Base-by-base conservation (phyloP, 2,888 invertebrate species). In the Andrena chrysosceles region DNA sequence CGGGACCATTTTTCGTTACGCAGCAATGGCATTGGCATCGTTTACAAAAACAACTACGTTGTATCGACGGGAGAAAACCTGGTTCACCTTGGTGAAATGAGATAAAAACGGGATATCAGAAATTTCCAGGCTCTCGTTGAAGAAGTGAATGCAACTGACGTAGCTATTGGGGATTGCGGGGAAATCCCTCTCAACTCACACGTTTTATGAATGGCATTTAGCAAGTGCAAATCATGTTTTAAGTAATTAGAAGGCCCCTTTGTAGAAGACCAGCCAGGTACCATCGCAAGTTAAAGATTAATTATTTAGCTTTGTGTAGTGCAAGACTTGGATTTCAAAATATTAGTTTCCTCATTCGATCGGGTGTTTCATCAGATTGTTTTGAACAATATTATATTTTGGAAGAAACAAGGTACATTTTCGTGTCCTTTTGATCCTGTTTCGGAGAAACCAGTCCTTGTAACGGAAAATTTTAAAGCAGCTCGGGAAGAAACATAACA, bases 11-110 rank as follows among this genome's bases (percentile, higher is more conserved):
- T 48, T 75, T 69, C 20, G 35, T 42, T 56, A 62, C 3, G 13
- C 56, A 23, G 42, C 59, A 49, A 52, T 73, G 62, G 62, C 64
- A 78, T 60, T 86, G 77, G 23, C 72, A 66, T 52, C 49, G 16
- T 67, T 59, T 35, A 35, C 8, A 59, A 42, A 79, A 81, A 5
- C 26, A 66, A 63, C 48, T 49, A n/a, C 29, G n/a, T 49, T 70
- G 13, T 16, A 52, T 63, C 42, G 13, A 23, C n/a, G 5, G 33
- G 29, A 56, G 23, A 16, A 16, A 42, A 86, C 73, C 81, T 73
- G 70, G 83, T 83, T 85, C 72, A 7, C 13, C 29, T 42, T 16
- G 31, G 26, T 10, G 20, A 54, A 72, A 59, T 66, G 0, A 7
- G 16, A 2, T 8, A 42, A 67, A 69, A 56, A 42, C n/a, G 42